A percentile compares a stretch with the other conserved stretches of the same genome.
These are phyloP conservation scores for Saguinus imperator DNA, from an alignment of 2,113 vertebrate genomes.

Conservation along the genomic window DNA sequence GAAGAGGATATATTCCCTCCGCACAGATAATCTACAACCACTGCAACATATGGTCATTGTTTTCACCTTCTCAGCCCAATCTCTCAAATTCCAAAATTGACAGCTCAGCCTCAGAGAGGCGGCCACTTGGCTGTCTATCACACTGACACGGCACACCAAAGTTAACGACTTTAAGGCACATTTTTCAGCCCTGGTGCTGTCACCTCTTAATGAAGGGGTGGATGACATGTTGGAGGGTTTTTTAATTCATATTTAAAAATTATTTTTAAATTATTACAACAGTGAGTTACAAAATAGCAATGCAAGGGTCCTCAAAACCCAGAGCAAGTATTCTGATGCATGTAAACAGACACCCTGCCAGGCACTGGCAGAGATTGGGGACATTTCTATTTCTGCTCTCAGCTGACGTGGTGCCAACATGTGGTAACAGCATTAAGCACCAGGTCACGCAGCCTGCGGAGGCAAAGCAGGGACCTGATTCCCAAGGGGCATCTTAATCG, in stretches of 20 bases:
- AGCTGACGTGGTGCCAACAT: neutral
- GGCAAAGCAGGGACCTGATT: neutral
- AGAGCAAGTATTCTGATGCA: neutral
- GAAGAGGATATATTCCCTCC: neutral
- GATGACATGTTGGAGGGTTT: neutral
- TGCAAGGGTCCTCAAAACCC: neutral
- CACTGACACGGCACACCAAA: accelerated
- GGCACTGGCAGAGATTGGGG: accelerated
- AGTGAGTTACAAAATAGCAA: neutral
- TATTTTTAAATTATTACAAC: neutral
- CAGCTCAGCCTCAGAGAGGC: neutral
- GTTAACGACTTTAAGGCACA: accelerated
- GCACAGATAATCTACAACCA: neutral
- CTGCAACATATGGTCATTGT: accelerated
- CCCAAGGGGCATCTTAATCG: neutral
- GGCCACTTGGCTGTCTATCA: accelerated
- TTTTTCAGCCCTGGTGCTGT: neutral
- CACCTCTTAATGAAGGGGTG: neutral
- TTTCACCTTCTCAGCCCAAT: neutral
- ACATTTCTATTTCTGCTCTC: neutral
- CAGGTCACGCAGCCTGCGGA: neutral
- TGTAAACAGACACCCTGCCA: neutral
- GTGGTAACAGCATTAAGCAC: neutral
- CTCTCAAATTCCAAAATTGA: neutral
- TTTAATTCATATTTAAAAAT: neutral